Conservation (phyloP, 1,140 invertebrate genomes). For the Drosophila leontia region DNA sequence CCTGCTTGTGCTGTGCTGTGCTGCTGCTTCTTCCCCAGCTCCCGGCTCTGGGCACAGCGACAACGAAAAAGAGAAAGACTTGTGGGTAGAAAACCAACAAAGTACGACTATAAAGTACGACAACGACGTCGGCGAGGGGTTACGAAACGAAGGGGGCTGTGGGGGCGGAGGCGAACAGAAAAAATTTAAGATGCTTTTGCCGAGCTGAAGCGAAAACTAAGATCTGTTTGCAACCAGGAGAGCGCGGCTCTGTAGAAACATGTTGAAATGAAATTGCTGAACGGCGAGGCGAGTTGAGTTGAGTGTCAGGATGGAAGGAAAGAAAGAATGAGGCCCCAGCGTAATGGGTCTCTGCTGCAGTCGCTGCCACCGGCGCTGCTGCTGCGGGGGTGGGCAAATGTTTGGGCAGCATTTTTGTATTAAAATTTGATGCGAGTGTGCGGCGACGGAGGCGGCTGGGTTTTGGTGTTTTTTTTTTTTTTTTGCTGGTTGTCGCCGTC, state of each 20-base stretch:
- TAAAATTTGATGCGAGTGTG: constrained; percentile 66
- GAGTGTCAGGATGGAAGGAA: constrained; percentile 56
- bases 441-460: constrained; percentile 26
- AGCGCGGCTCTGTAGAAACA: constrained; percentile 70
- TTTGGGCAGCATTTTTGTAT: constrained; percentile 79
- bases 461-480: constrained; percentile 50
- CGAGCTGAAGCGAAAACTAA: constrained; percentile 68
- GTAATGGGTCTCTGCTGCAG: constrained; percentile 59
- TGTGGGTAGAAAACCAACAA: constrained; percentile 84
- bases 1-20: constrained; percentile 34
- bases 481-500: constrained; percentile 50
- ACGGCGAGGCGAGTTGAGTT: constrained; percentile 44
- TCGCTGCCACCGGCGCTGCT: constrained; percentile 15
- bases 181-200: constrained; percentile 82
- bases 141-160: constrained; percentile 7
- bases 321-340: constrained; percentile 52
- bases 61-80: constrained; percentile 83
- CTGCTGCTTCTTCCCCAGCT: constrained; percentile 36
- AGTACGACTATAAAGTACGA: constrained; percentile 81
- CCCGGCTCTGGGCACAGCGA: constrained; percentile 58
- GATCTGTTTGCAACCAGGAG: constrained; percentile 61
- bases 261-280: constrained; percentile 80
- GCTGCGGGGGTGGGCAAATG: constrained; percentile 64
- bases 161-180: constrained; percentile 49
- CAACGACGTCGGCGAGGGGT: constrained; percentile 31